Conservation (phyloP, 2,888 invertebrate genomes). For the Emmelina monodactyla region DNA sequence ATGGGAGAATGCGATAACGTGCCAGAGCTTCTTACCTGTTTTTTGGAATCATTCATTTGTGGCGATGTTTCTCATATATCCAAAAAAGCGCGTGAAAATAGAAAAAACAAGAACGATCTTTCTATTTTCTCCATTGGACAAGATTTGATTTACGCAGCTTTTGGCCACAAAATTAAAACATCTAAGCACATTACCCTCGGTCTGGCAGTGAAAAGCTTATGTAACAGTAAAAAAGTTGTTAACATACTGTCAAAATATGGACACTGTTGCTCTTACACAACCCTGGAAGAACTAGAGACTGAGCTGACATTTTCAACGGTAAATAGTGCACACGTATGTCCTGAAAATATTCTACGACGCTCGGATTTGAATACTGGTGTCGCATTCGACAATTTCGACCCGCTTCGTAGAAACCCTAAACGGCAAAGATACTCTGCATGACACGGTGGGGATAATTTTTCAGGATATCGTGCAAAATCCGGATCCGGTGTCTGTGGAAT, state of each 20-base stretch:
- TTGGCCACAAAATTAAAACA: conserved; percentile 17
- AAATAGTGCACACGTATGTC: conserved; percentile 5
- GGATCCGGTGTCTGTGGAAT: conserved; percentile 9
- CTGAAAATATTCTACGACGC: conserved; percentile 1
- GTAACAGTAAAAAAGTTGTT: conserved; percentile 19
- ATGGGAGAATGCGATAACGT: conserved; percentile 8
- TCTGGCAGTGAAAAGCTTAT: conserved; percentile 22
- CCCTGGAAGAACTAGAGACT: conserved; percentile 9
- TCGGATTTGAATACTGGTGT: conserved; percentile 1
- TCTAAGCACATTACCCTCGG: conserved; percentile 18
- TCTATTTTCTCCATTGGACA: conserved; percentile 15
- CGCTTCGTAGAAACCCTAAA: neutral
- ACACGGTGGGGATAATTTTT: conserved; percentile 8
- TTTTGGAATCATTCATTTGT: conserved; percentile 6
- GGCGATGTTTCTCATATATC: conserved; percentile 7
- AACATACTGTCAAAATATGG: conserved; percentile 23
- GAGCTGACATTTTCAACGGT: conserved; percentile 5
- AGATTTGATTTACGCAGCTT: conserved; percentile 19
- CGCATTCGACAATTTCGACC: neutral
- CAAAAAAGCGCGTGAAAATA: conserved; percentile 5
- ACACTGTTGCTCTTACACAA: conserved; percentile 18
- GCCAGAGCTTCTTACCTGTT: conserved; percentile 7
- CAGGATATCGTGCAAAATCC: conserved; percentile 9
- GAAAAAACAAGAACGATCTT: conserved; percentile 5
- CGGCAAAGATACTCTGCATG: neutral